phyloP scores from a whole-genome alignment of 2,113 vertebrate species.

The Perccottus glenii region DNA sequence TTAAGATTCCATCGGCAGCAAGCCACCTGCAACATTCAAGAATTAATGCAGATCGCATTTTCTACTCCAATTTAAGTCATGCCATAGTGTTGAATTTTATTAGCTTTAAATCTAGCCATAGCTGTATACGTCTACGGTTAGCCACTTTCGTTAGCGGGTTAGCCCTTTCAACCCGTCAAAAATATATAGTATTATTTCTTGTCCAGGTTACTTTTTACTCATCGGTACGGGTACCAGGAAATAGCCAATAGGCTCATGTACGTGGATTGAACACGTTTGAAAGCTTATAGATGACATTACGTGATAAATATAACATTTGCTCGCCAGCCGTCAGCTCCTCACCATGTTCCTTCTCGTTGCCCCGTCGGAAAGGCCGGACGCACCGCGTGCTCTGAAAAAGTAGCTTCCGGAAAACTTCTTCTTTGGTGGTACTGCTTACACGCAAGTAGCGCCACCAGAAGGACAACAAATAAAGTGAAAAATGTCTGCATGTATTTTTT shows the following conservation, averaged over 20 bases:
- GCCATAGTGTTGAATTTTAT: too few species aligned
- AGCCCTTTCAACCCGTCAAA: not conserved
- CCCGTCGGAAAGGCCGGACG: constrained; percentile 73
- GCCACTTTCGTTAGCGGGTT: not conserved
- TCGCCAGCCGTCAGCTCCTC: not conserved
- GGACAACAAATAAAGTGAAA: too few species aligned
- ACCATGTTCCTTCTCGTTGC: constrained; percentile 69
- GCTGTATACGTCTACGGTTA: constrained; percentile 12
- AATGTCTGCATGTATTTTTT: too few species aligned
- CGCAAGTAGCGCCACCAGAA: constrained; percentile 12
- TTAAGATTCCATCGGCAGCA: too few species aligned
- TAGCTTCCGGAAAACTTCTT: constrained; percentile 66
- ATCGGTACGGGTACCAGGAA: fast-evolving
- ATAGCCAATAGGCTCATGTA: not conserved
- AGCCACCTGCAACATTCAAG: too few species aligned
- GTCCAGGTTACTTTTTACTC: fast-evolving
- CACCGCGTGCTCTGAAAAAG: constrained; percentile 63
- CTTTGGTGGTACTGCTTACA: not conserved
- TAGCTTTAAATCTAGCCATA: too few species aligned
- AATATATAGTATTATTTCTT: constrained; percentile 13
- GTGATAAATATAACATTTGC: fast-evolving
- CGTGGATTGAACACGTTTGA: fast-evolving
- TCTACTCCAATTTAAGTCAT: too few species aligned
- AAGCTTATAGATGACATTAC: fast-evolving
- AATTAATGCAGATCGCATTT: too few species aligned